Percentiles rank a stretch among this genome's conserved stretches.
These are phyloP conservation scores for Phalacrocorax carbo DNA, from an alignment of 2,113 vertebrate genomes.

Conservation along the genomic window DNA sequence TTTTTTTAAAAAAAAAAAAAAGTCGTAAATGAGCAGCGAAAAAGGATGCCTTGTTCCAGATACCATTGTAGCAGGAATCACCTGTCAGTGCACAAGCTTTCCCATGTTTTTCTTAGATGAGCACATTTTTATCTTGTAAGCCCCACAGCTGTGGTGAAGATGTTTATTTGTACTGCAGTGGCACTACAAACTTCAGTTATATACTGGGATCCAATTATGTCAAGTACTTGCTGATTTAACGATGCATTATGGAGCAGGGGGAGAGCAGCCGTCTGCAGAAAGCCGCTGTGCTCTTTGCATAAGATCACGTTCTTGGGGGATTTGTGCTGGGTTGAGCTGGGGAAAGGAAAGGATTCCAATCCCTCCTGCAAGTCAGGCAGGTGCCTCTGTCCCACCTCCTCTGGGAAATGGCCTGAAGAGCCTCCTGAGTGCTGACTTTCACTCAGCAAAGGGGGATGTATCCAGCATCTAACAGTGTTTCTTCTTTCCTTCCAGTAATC, in stretches of 20 bases:
- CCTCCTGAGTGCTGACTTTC: not conserved
- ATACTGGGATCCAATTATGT: conserved; percentile 14
- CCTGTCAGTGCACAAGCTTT: not conserved
- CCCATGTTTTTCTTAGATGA: not conserved
- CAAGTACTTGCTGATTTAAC: not conserved
- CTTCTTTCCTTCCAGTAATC: not conserved
- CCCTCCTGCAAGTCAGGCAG: not conserved
- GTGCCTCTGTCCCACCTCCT: not conserved
- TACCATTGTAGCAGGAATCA: not conserved
- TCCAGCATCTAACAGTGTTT: not conserved
- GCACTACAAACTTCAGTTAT: not conserved
- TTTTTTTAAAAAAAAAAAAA: not conserved
- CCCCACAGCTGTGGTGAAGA: not conserved
- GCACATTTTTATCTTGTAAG: not conserved
- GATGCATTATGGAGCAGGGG: not conserved
- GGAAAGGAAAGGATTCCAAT: not conserved
- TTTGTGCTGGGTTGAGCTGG: fast-evolving
- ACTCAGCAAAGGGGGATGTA: not conserved
- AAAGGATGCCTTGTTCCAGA: not conserved
- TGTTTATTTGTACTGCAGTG: conserved; percentile 19
- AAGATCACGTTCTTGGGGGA: not conserved
- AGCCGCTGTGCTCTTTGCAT: not conserved
- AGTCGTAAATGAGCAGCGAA: not conserved
- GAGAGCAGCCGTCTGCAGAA: not conserved
- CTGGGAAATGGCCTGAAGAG: not conserved